Base-by-base conservation (phyloP, 53 echinoderm and acorn worm species). In the Echinarachnius parma region DNA sequence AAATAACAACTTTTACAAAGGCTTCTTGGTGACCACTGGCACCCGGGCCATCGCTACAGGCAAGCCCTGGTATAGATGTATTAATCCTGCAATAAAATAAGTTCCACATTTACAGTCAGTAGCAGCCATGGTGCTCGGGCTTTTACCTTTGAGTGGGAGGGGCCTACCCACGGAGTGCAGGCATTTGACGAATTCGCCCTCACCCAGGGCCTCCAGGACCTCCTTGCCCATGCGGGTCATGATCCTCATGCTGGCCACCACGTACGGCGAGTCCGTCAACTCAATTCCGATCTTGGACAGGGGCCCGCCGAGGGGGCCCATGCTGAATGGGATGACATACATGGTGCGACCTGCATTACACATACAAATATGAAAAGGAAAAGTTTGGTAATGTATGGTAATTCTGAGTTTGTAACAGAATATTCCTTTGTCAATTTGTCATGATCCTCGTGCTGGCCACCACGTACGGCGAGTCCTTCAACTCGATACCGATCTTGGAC, bases 261-360 rank as follows among this genome's bases (percentile, higher is more conserved):
- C 98, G 39, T 96, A 96, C 24, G 69, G 85, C 0, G 96, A 96
- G 60, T 96, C 98, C 34, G 91, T 96, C 46, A 87, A 50, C 78
- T 96, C 82, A 24, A 96, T 91, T 21, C 98, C 98, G 23, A 85
- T 88, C 85, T 96, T 96, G 3, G 87, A 86, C 9, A 95, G 79
- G 1, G 91, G 91, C 1, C 91, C 91, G 11, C 98, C 98, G 11
- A 85, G 63, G 4, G 91, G 98, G 36, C 98, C 98, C 98, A 92
- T 91, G 39, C 98, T 91, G 81, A 85, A 96, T 24, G 98, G 98
- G 27, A 96, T 85, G 11, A 96, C 98, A 31, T 91, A 96, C 98
- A 96, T 96, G 3, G 91, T 96, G 39, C 98, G 81, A 21, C 98
- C 98, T 96, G 60, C 20, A 76, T n/a, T n/a, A n/a, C n/a, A n/a